Base-by-base conservation (phyloP, 2,888 invertebrate species). In the Habroteleia sp. region DNA sequence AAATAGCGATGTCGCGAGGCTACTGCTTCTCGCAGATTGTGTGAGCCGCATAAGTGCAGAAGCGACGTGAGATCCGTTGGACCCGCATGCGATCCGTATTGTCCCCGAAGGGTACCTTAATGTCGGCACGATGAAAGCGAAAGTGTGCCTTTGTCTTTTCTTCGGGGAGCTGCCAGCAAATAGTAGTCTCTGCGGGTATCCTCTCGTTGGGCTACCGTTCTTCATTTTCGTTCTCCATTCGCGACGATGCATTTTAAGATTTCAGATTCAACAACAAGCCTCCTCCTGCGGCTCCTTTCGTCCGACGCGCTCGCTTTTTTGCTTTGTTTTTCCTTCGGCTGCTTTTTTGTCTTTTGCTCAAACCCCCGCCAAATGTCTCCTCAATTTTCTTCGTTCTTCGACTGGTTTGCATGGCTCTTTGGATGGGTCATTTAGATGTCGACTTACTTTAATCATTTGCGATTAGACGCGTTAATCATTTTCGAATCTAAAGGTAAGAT, bases 21-120 rank as follows among this genome's bases (percentile, higher is more conserved):
- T 74, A 69, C 77, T 60, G 65, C 73, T 58, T 52, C 74, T 73
- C 66, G 79, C 74, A 77, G 76, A 77, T 79, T 78, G 78, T 74
- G 73, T 66, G 75, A 75, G 76, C 66, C 76, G 68, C 63, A 74
- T 74, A 74, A 77, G 77, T 60, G 76, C 72, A 77, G 65, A 80
- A 81, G 80, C 84, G 84, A 85, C 84, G 85, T 85, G 85, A 87
- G 87, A 87, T 87, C 87, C 85, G 85, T 88, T 87, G 87, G 87
- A 86, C 88, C 88, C 88, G 87, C 87, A 88, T 88, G 84, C 82
- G 85, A 84, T 86, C 85, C 85, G 85, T 84, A 88, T 87, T 87
- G 87, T 88, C 83, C 83, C 83, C 63, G 56, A 62, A 58, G 72
- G 83, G 84, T 84, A 85, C 86, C 87, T 85, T 86, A 86, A 87